phyloP scores from a whole-genome alignment of 1,140 invertebrate species.

The Oryctes rhinoceros region DNA sequence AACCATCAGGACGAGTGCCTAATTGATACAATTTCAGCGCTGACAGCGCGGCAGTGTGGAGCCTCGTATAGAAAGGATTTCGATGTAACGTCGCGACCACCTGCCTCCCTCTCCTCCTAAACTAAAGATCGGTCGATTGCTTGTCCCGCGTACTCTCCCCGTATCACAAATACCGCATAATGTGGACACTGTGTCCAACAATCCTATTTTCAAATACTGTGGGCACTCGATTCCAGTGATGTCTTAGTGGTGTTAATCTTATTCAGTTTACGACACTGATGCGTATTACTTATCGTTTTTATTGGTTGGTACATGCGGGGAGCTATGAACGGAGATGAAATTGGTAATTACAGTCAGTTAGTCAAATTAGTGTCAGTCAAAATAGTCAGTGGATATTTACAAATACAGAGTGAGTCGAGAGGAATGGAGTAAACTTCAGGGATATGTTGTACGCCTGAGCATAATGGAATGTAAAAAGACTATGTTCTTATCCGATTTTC shows the following conservation, averaged over 20 bases:
- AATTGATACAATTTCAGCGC: conserved; percentile 38
- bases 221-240: not conserved
- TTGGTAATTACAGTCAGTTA: not conserved
- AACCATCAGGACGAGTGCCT: conserved; percentile 32
- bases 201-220: conserved; percentile 3
- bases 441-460: too few relatives aligned
- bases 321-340: not conserved
- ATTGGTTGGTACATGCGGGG: not conserved
- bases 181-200: conserved; percentile 16
- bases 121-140: conserved; percentile 16
- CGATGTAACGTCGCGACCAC: conserved; percentile 38
- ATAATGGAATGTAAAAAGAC: too few relatives aligned
- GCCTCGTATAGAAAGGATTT: conserved; percentile 38
- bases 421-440: too few relatives aligned
- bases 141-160: not conserved
- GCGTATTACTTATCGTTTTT: too few relatives aligned
- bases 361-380: too few relatives aligned
- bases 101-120: conserved; percentile 32
- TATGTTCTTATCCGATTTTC: too few relatives aligned
- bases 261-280: too few relatives aligned
- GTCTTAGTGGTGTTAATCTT: too few relatives aligned
- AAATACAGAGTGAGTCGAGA: too few relatives aligned
- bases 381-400: too few relatives aligned
- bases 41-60: conserved; percentile 40
- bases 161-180: not conserved